Conservation (phyloP, 2,113 vertebrate genomes). For the Camelus bactrianus region DNA sequence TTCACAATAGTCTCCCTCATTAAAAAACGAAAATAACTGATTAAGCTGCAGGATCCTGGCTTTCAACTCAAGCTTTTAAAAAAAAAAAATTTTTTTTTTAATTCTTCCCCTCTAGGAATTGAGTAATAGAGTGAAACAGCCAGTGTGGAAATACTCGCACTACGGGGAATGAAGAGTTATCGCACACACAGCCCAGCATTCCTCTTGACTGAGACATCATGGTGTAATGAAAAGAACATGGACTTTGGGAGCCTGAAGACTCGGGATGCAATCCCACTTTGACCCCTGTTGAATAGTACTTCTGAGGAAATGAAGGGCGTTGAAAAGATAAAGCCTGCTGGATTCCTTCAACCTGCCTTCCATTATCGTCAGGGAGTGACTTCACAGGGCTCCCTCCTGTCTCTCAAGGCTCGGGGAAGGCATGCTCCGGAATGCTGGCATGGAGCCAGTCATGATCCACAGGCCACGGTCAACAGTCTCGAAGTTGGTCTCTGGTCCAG, state of each 20-base stretch:
- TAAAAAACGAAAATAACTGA: slow-evolving; percentile 87
- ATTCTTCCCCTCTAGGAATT: slow-evolving; percentile 78
- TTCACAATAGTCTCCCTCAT: slow-evolving; percentile 88
- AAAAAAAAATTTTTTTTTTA: background rate
- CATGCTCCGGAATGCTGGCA: slow-evolving; percentile 40
- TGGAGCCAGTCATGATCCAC: background rate
- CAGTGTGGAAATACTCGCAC: slow-evolving; percentile 59
- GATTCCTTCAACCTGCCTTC: slow-evolving; percentile 44
- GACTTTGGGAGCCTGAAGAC: slow-evolving; percentile 53
- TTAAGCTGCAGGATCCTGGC: slow-evolving; percentile 85
- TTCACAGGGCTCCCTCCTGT: background rate
- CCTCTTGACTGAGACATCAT: slow-evolving; percentile 68
- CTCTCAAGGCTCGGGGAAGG: background rate
- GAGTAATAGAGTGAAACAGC: slow-evolving; percentile 80
- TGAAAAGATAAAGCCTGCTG: slow-evolving; percentile 69
- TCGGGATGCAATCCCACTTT: slow-evolving; percentile 49
- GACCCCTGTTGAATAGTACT: slow-evolving; percentile 63
- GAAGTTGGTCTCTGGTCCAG: background rate
- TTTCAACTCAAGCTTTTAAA: slow-evolving; percentile 72
- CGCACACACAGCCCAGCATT: slow-evolving; percentile 49
- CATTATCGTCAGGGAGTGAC: background rate
- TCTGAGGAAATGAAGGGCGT: slow-evolving; percentile 70
- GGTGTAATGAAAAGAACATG: slow-evolving; percentile 76
- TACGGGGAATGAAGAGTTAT: slow-evolving; percentile 56
- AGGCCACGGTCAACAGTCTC: background rate